Evolutionary conservation across 2,113 vertebrate genomes (phyloP), one percentile per base, ranked within the genome.

Genomic region (Salvator merianae): DNA sequence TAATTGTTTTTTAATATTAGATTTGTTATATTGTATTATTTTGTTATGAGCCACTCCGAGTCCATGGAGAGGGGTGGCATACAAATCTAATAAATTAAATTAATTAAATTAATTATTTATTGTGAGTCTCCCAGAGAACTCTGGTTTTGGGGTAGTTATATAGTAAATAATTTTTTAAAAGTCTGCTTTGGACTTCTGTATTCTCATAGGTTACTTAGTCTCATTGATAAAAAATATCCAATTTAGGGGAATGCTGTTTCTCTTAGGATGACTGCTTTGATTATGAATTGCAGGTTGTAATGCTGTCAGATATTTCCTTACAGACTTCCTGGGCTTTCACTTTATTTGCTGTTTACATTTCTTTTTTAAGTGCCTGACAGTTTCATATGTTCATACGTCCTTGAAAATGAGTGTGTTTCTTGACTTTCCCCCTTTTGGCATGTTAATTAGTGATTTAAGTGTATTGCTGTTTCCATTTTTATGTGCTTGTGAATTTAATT

Each of bases 251-350:
- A 70, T 38, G 26, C 7, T 8, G 26, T 84, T 40, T 26, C 10
- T 59, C 50, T 77, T 12, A 28, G 55, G n/a, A 1, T 71, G 14
- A 10, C 1, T 22, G 47, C n/a, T 72, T 62, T 71, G 53, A 47
- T 13, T 80, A 84, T 77, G 9, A 82, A 43, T 81, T 88, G 34
- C 30, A 66, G 70, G 10, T 28, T 90, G 32, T 79, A 84, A 68
- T 69, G 40, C 1, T 84, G 13, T 71, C 88, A 18, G 13, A 77
- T 5, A 73, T 40, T 87, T 36, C 22, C 75, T 34, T 69, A 3
- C 30, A 14, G 28, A 12, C 3, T 53, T 72, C 13, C 30, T 62
- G 38, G 55, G 22, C 24, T 78, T 78, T 22, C 9, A 55, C n/a
- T 53, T 36, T 79, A 32, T 14, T 86, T 65, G 3, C 63, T 81